Conservation (phyloP, 2,113 vertebrate genomes). For the Polyodon spathula region DNA sequence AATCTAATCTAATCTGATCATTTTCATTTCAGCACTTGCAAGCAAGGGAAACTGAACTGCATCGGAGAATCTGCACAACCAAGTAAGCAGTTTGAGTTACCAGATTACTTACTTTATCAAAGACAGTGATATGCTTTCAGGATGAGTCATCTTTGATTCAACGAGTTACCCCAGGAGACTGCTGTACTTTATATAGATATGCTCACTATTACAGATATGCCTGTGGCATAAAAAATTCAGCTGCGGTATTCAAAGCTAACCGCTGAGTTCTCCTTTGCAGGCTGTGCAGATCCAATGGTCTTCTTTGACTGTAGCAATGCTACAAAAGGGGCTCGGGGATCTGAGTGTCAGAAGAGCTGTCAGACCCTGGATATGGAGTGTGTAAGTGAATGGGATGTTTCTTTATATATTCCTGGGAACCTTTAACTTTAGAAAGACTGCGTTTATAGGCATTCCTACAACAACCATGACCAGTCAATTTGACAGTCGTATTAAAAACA, state of each 20-base stretch:
- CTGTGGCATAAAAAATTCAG: background rate
- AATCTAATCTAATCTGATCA: constrained; percentile 6
- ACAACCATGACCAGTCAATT: too few species aligned
- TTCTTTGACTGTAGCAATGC: constrained; percentile 65
- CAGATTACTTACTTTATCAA: too few species aligned
- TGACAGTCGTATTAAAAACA: too few species aligned
- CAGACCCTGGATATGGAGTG: constrained; percentile 77
- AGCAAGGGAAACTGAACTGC: constrained; percentile 61
- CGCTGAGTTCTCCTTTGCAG: constrained; percentile 22
- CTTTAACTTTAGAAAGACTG: too few species aligned
- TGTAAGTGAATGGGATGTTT: constrained; percentile 53
- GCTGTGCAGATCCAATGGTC: constrained; percentile 64
- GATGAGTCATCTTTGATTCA: too few species aligned
- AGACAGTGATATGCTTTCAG: too few species aligned
- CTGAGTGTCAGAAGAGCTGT: constrained; percentile 83
- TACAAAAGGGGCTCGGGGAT: constrained; percentile 45
- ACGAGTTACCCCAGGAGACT: too few species aligned
- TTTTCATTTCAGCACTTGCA: constrained; percentile 57
- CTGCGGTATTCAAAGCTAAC: background rate
- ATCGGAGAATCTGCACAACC: constrained; percentile 36
- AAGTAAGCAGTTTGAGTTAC: constrained; percentile 39
- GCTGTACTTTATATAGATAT: too few species aligned
- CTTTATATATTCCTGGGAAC: background rate
- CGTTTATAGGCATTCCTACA: too few species aligned
- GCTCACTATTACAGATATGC: too few species aligned